A percentile compares a stretch with the other conserved stretches of the same genome.
Conservation (phyloP, 2,888 invertebrate genomes). For the Xanthorhoe spadicearia region DNA sequence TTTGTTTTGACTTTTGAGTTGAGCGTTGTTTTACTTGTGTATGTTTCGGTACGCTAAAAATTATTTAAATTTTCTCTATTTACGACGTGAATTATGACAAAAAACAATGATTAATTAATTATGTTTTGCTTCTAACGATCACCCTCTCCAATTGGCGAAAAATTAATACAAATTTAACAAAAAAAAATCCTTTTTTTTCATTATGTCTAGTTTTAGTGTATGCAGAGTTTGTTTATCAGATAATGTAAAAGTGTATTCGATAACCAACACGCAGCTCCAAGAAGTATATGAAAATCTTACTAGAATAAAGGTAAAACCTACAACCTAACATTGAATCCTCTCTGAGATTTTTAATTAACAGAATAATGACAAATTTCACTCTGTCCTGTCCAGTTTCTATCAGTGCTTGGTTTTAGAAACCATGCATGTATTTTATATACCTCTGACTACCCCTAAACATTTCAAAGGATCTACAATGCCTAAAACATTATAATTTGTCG, state of each 20-base stretch:
- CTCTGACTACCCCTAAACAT: too few relatives aligned
- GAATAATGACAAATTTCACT: too few relatives aligned
- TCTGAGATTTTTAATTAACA: too few relatives aligned
- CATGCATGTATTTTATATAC: too few relatives aligned
- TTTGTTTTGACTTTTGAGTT: too few relatives aligned
- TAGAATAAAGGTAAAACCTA: conserved; percentile 49
- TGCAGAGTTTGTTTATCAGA: conserved; percentile 60
- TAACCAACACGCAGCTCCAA: conserved; percentile 54
- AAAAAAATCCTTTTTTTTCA: not conserved
- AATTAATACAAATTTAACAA: not conserved
- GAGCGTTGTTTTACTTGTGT: too few relatives aligned
- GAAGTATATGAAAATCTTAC: conserved; percentile 61
- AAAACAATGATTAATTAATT: not conserved
- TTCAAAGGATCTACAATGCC: too few relatives aligned
- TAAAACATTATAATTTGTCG: too few relatives aligned
- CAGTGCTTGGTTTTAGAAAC: too few relatives aligned
- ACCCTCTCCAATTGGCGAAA: not conserved
- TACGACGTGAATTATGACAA: not conserved
- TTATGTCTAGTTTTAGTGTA: conserved; percentile 44
- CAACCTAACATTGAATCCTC: too few relatives aligned
- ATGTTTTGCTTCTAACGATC: not conserved
- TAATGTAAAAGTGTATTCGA: conserved; percentile 47
- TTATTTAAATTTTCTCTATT: not conserved
- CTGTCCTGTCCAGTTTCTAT: too few relatives aligned
- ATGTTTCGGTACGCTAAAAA: not conserved